Conservation (phyloP, 1,140 invertebrate genomes). For the Hypothenemus hampei region DNA sequence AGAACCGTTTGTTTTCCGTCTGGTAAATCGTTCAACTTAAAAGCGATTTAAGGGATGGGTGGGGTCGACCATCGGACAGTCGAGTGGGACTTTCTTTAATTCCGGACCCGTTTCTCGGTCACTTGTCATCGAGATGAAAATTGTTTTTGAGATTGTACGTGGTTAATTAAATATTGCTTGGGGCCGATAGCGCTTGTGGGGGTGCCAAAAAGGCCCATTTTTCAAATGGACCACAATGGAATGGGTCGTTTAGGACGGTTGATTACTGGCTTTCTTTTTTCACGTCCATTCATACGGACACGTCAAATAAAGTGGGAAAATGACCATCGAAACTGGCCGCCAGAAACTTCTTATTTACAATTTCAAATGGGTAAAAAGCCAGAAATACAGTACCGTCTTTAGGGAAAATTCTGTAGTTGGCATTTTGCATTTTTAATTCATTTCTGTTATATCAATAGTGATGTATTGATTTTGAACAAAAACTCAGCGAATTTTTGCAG, state of each 20-base stretch:
- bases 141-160: too few relatives aligned
- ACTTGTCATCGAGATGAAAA: too few relatives aligned
- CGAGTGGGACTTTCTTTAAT: too few relatives aligned
- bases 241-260: constrained; percentile 27
- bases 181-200: too few relatives aligned
- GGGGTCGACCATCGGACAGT: neutral
- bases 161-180: too few relatives aligned
- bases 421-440: too few relatives aligned
- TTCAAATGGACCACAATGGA: constrained; percentile 31
- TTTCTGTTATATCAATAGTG: too few relatives aligned
- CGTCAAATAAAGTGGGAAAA: constrained; percentile 31
- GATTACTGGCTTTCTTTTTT: constrained; percentile 31
- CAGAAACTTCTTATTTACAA: constrained; percentile 34
- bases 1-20: constrained; percentile 6
- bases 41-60: constrained; percentile 2
- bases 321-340: constrained; percentile 26
- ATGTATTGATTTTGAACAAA: too few relatives aligned
- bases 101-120: too few relatives aligned
- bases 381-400: constrained; percentile 4
- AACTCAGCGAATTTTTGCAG: too few relatives aligned
- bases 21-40: constrained; percentile 10
- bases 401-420: too few relatives aligned
- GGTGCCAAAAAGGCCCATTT: constrained; percentile 29
- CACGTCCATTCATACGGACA: constrained; percentile 25
- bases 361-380: constrained; percentile 33